Base-by-base conservation (phyloP, 1,140 invertebrate genomes). In the Coenobita brevimanus region DNA sequence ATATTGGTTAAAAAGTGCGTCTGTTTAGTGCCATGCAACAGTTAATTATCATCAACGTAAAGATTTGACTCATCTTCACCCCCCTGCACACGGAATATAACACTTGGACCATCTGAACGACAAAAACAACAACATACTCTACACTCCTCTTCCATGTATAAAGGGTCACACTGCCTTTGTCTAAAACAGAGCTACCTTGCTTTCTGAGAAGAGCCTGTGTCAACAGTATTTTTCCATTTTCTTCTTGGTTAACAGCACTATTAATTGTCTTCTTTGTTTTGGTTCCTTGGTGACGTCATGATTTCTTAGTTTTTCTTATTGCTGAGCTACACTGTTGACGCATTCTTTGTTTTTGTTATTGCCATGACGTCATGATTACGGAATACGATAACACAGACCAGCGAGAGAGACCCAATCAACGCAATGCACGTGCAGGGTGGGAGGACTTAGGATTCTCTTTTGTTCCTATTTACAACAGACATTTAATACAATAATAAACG, bases 391-490 rank as follows among this genome's bases (percentile, higher is more conserved):
- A 30, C 33, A 73, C 69, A 73, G 69, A 64, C 60, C 62, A 69
- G 64, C 41, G 30, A 27, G 38, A 24, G 30, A 27, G 38, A 24
- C 43, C 30, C 36, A 60, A 69, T 27, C 41, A 43, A 27, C 13
- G 50, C 2, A 13, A 43, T 75, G 43, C 71, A 69, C 36, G 41
- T 64, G 36, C 36, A 69, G 60, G 80, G 1, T 46, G 57, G 57
- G 79, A n/a, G 60, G 60, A 62, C 24, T 50, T 30, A n/a, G 60
- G 36, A 62, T 30, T 24, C 27, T 54, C 38, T n/a, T 64, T 71
- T 43, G n/a, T 46, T 82, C 54, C 57, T 82, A 82, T 82, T 6
- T 82, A 82, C 80, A 82, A 82, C 64, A 82, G 50, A 60, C 15
- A 69, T 46, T 30, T 24, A 33, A 76, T 21, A 57, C 17, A 80